A percentile compares a stretch with the other conserved stretches of the same genome.
phyloP scores from a whole-genome alignment of 2,888 invertebrate species.

The Matsumyia berberina region DNA sequence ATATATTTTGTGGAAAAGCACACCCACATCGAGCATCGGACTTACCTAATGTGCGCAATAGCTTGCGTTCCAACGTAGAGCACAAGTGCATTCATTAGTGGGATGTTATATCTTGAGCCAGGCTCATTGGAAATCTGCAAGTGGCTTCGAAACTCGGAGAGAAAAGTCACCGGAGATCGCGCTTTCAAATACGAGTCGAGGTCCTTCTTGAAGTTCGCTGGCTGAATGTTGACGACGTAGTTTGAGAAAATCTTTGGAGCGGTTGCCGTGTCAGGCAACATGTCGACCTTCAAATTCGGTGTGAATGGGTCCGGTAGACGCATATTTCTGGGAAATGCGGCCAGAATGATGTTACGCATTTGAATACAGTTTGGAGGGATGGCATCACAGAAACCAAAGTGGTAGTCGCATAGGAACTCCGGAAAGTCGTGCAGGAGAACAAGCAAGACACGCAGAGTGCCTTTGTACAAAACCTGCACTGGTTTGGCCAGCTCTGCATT shows the following conservation, averaged over 20 bases:
- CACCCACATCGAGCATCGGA: neutral
- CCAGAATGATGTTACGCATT: slow-evolving; percentile 98
- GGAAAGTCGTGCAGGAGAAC: slow-evolving; percentile 99
- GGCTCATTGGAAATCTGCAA: slow-evolving; percentile 95
- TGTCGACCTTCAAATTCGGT: slow-evolving; percentile 96
- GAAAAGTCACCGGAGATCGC: slow-evolving; percentile 96
- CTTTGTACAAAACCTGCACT: slow-evolving; percentile 97
- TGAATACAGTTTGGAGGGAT: slow-evolving; percentile 99
- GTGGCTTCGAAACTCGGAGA: slow-evolving; percentile 95
- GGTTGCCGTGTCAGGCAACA: slow-evolving; percentile 94
- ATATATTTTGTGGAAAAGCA: neutral
- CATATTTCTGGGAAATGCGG: slow-evolving; percentile 99
- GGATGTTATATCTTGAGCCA: slow-evolving; percentile 97
- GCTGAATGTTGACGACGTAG: slow-evolving; percentile 93
- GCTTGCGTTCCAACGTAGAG: slow-evolving; percentile 99
- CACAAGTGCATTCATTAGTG: slow-evolving; percentile 98
- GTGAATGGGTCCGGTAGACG: slow-evolving; percentile 99
- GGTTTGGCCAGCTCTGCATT: slow-evolving; percentile 98
- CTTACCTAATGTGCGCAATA: slow-evolving; percentile 90
- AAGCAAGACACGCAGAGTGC: slow-evolving; percentile 96
- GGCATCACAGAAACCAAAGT: slow-evolving; percentile 99
- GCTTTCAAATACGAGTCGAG: slow-evolving; percentile 98
- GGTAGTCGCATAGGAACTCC: slow-evolving; percentile 99
- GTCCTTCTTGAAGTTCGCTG: slow-evolving; percentile 96
- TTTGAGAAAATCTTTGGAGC: slow-evolving; percentile 96